Conservation (phyloP, 2,797 vertebrate genomes). For the Malacoctenus gilli region DNA sequence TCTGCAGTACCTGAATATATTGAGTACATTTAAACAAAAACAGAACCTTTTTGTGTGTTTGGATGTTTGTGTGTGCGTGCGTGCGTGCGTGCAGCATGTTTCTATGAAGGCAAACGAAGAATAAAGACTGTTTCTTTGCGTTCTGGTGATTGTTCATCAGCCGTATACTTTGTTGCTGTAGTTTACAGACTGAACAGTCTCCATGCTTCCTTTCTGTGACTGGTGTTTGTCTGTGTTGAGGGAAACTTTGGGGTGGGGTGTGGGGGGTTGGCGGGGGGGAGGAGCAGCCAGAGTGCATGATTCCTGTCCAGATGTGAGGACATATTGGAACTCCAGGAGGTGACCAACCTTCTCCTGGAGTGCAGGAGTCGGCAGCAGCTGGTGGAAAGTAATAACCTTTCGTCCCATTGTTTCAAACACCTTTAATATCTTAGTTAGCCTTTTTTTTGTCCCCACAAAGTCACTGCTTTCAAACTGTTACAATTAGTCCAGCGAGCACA, state of each 20-base stretch:
- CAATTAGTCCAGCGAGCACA: conserved; percentile 37
- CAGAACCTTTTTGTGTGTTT: too few relatives aligned
- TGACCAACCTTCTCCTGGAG: conserved; percentile 57
- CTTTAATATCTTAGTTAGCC: conserved; percentile 38
- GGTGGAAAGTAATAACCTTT: conserved; percentile 69
- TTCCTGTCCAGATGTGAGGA: conserved; percentile 74
- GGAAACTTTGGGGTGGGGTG: not conserved
- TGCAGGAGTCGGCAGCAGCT: conserved; percentile 60
- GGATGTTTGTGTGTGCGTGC: conserved; percentile 15
- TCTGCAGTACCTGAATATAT: too few relatives aligned
- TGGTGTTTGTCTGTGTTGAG: conserved; percentile 8
- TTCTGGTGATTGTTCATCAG: conserved; percentile 32
- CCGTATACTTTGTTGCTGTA: conserved; percentile 16
- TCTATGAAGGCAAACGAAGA: conserved; percentile 33
- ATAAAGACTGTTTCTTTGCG: conserved; percentile 41
- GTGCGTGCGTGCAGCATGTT: conserved; percentile 12
- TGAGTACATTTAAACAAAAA: too few relatives aligned
- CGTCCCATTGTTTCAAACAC: conserved; percentile 49
- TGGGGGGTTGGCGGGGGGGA: too few relatives aligned
- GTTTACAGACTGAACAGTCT: too few relatives aligned
- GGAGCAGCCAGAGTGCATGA: conserved; percentile 26
- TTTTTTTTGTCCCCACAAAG: conserved; percentile 45
- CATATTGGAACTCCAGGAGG: conserved; percentile 77
- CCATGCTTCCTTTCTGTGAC: not conserved
- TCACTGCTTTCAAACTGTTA: conserved; percentile 56